Evolutionary conservation across 2,888 invertebrate genomes (phyloP), one percentile per base, ranked within the genome.

Genomic region (Noctua comes): DNA sequence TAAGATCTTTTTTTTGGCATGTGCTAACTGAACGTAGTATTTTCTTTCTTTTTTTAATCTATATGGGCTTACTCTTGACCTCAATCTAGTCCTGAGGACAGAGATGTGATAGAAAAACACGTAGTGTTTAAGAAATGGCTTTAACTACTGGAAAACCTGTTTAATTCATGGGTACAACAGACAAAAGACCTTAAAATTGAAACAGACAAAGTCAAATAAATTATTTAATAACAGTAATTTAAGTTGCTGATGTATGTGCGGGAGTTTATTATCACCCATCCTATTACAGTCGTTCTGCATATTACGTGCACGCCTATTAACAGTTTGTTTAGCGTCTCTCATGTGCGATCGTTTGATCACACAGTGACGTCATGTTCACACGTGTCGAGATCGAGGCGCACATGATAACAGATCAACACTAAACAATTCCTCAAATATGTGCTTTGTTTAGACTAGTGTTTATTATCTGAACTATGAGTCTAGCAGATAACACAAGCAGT

Each of bases 351-450:
- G 65, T 74, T 54, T 43, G 75, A 76, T 84, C 68, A 57, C 46
- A 40, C 6, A 62, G 11, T 85, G 85, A 85, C 76, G 85, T 85
- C 76, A 82, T 18, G 7, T 5, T 4, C 57, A 81, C 68, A 81
- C 74, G 64, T 66, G 75, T 78, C 6, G 1, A 40, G 27, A 43
- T 78, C 6, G 1, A 40, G 27, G 36, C 64, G 40, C 64, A 36
- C 72, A 59, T 36, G 64, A 64, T 71, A 68, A 24, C 18, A 54
- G 54, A 71, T 73, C 73, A 71, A 72, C 72, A 69, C 40, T 69
- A 80, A 74, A 84, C 70, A 70, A 8, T 43, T 70, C 51, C 64
- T 70, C 64, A 77, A 81, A 76, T 80, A 73, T 65, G 16, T 11
- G 57, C 54, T 48, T 31, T 83, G 80, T 76, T 80, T 75, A 59